Evolutionary conservation across 2,113 vertebrate species (phyloP).

Genomic region (Pelobates fuscus): DNA sequence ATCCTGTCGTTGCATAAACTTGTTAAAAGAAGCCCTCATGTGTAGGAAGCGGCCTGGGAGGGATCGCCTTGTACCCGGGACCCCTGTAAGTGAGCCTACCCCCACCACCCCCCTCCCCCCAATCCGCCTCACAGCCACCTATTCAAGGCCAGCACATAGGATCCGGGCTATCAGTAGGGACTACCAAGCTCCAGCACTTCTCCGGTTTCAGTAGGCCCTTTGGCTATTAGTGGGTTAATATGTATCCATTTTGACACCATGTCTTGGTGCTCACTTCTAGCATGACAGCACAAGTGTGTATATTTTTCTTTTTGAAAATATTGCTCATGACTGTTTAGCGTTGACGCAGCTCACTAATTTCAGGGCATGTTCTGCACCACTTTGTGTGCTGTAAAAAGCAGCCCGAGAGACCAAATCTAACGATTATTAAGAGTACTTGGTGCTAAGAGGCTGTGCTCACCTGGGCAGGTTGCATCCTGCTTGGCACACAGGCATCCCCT

Average conservation of each 20-base stretch:
- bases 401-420: constrained; percentile 33
- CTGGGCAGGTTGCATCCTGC: constrained; percentile 75
- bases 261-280: no score
- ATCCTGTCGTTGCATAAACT: constrained; percentile 70
- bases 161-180: background rate
- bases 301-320: no score
- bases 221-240: no score
- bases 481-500: constrained; percentile 66
- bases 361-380: no score
- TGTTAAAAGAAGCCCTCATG: constrained; percentile 69
- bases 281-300: no score
- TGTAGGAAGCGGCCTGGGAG: constrained; percentile 58
- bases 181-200: background rate
- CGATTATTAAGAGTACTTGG: constrained; percentile 20
- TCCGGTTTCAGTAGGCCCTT: background rate
- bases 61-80: constrained; percentile 57
- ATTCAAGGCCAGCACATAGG: background rate
- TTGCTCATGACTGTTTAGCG: no score
- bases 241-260: no score
- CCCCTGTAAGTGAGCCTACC: constrained; percentile 53
- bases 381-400: background rate
- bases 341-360: no score
- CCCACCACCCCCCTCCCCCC: background rate
- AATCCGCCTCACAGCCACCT: background rate
- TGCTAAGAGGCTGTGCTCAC: constrained; percentile 55